These are phyloP conservation scores for Antheraea pernyi DNA, from an alignment of 1,140 invertebrate genomes.

Conservation along the genomic window DNA sequence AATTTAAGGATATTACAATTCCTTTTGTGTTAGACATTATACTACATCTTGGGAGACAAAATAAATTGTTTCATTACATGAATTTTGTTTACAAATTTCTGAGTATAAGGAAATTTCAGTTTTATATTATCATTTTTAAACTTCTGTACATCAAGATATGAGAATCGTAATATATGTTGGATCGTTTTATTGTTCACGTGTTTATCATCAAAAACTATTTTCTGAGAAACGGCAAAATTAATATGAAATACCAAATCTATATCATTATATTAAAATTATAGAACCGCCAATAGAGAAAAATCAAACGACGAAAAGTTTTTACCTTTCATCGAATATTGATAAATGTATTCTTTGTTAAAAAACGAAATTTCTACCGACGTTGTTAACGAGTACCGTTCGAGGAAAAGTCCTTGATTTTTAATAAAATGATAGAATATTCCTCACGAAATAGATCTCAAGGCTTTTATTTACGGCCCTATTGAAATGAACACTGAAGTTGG, in stretches of 20 bases:
- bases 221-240: too few species aligned
- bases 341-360: too few species aligned
- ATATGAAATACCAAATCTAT: too few species aligned
- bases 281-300: too few species aligned
- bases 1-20: constrained; percentile 2
- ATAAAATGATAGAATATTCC: neutral
- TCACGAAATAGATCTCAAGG: neutral
- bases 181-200: too few species aligned
- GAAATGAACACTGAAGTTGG: neutral
- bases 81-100: neutral
- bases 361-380: too few species aligned
- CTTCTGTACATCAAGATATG: too few species aligned
- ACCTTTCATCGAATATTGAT: too few species aligned
- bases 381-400: neutral
- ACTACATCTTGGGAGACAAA: constrained; percentile 2
- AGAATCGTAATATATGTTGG: too few species aligned
- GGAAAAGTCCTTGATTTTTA: neutral
- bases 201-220: too few species aligned
- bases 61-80: neutral
- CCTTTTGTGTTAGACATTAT: constrained; percentile 1
- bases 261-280: too few species aligned
- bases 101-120: neutral
- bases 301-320: too few species aligned
- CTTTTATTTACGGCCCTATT: neutral
- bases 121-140: neutral